These are phyloP conservation scores for Potamilus streckersoni DNA, from an alignment of 1,140 invertebrate species.

Conservation along the genomic window DNA sequence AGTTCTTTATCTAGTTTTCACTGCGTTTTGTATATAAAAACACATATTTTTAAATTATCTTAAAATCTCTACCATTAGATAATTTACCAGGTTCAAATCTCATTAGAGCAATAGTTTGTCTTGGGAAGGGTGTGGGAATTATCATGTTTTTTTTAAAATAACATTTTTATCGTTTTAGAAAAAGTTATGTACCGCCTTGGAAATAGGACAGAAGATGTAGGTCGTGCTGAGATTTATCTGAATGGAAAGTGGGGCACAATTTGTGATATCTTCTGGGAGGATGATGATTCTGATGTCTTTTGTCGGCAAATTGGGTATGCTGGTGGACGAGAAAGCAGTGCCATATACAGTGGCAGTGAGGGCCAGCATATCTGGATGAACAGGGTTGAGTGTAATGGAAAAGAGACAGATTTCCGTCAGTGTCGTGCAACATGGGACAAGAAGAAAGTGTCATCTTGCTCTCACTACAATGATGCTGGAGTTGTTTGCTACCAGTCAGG, in stretches of 20 bases:
- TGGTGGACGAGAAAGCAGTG: conserved; percentile 35
- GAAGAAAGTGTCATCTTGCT: conserved; percentile 31
- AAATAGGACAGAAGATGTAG: conserved; percentile 66
- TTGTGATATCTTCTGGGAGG: conserved; percentile 41
- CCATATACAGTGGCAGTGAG: conserved; percentile 3
- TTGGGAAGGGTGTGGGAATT: too few relatives aligned
- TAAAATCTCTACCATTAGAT: too few relatives aligned
- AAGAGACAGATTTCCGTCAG: conserved; percentile 41
- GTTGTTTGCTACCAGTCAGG: conserved; percentile 52
- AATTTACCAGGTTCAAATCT: too few relatives aligned
- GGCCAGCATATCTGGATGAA: conserved; percentile 42
- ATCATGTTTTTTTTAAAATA: not conserved
- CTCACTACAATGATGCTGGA: conserved; percentile 40
- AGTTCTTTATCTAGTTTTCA: too few relatives aligned
- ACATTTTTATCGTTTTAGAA: conserved; percentile 18
- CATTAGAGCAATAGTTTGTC: too few relatives aligned
- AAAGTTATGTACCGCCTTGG: conserved; percentile 47
- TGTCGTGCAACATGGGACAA: conserved; percentile 46
- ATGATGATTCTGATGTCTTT: conserved; percentile 52
- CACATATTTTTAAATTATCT: too few relatives aligned
- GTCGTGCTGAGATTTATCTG: conserved; percentile 78
- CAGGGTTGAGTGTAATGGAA: conserved; percentile 45
- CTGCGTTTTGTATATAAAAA: too few relatives aligned
- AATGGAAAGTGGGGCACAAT: conserved; percentile 50
- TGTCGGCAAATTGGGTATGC: conserved; percentile 40